Conservation (phyloP, 1,140 invertebrate genomes). For the Notospermus geniculatus region DNA sequence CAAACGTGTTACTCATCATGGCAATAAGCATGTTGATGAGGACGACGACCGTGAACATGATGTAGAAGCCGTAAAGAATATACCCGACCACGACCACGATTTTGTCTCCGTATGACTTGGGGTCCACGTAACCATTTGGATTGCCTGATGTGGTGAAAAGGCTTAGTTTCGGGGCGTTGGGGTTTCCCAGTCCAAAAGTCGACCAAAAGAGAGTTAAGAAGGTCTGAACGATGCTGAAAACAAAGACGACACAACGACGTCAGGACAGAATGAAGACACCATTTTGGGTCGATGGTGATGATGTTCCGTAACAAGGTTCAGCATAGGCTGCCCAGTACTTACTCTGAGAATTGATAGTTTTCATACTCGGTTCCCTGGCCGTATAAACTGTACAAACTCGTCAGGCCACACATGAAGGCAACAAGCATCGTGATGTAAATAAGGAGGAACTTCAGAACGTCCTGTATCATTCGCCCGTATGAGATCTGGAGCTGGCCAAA, state of each 20-base stretch:
- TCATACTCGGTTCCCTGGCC: neutral
- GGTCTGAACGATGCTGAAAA: conserved; percentile 59
- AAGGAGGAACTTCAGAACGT: conserved; percentile 92
- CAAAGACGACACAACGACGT: neutral
- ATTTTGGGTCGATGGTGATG: too few species aligned
- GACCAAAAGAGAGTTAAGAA: conserved; percentile 72
- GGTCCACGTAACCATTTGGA: conserved; percentile 26
- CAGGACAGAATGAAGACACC: neutral
- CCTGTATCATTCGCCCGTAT: conserved; percentile 86
- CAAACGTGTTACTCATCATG: conserved; percentile 34
- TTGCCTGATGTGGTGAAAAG: conserved; percentile 31
- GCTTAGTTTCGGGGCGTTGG: conserved; percentile 64
- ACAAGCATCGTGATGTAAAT: conserved; percentile 86
- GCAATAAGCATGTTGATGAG: conserved; percentile 33
- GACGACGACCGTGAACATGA: conserved; percentile 25
- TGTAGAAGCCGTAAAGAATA: conserved; percentile 32
- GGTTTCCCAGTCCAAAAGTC: conserved; percentile 66
- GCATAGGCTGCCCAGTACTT: too few species aligned
- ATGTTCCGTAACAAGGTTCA: too few species aligned
- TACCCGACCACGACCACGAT: conserved; percentile 22
- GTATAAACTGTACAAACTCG: conserved; percentile 36
- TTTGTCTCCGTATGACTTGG: conserved; percentile 9
- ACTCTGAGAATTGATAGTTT: too few species aligned
- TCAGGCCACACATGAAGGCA: conserved; percentile 79
- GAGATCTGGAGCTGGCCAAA: conserved; percentile 68